These are phyloP conservation scores for Aurelia sp. DNA, from an alignment of 30 jellyfish, hydroid and myxozoan genomes.

Conservation along the genomic window DNA sequence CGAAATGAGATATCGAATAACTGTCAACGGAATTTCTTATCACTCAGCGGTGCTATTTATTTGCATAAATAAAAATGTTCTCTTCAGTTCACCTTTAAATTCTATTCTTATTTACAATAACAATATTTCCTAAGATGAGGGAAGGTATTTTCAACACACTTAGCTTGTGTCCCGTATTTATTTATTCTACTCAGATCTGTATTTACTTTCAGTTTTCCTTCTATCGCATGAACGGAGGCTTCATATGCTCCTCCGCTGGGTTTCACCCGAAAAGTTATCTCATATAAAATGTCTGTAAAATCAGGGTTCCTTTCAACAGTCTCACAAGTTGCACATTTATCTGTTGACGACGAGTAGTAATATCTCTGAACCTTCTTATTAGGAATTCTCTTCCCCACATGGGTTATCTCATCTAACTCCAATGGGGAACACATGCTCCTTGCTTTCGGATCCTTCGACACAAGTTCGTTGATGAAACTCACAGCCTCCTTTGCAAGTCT, in stretches of 20 bases:
- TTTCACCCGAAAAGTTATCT: constrained; percentile 21
- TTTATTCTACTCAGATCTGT: constrained; percentile 69
- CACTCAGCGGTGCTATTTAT: too few species aligned
- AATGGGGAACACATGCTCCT: constrained; percentile 19
- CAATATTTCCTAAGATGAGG: constrained; percentile 79
- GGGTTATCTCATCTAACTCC: constrained; percentile 2
- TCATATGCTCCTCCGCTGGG: constrained; percentile 76
- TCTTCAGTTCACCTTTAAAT: too few species aligned
- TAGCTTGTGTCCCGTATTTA: constrained; percentile 76
- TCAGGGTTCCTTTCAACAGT: neutral
- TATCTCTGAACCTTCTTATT: constrained; percentile 20
- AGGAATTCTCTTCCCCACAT: constrained; percentile 24
- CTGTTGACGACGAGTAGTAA: neutral
- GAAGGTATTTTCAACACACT: constrained; percentile 53
- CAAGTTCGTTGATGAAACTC: constrained; percentile 4
- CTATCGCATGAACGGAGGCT: constrained; percentile 24
- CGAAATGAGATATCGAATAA: too few species aligned
- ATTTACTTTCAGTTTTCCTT: constrained; percentile 13
- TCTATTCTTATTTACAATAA: constrained; percentile 44
- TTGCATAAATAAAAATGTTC: too few species aligned
- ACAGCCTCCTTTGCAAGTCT: constrained; percentile 43
- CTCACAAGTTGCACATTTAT: constrained; percentile 39
- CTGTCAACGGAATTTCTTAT: too few species aligned
- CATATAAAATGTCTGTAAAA: constrained; percentile 10
- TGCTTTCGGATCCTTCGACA: neutral